Percentiles rank a stretch among this genome's conserved stretches.
Conservation (phyloP, 2,888 invertebrate species). For the Metopia argyrocephala region DNA sequence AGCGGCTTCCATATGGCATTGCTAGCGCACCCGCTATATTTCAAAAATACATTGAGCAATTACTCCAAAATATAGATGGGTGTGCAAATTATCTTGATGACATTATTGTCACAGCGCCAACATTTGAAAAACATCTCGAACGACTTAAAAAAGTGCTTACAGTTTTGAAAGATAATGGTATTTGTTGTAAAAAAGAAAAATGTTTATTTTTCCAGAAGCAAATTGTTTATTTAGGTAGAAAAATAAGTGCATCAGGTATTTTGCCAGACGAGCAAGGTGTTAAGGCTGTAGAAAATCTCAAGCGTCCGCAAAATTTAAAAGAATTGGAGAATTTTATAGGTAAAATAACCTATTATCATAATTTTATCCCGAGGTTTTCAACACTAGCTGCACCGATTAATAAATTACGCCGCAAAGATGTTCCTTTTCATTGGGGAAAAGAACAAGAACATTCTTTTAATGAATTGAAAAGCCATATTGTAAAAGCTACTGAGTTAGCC, state of each 20-base stretch:
- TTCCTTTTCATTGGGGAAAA: slow-evolving; percentile 31
- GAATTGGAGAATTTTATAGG: slow-evolving; percentile 22
- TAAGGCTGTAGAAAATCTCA: slow-evolving; percentile 33
- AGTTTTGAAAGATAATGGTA: slow-evolving; percentile 8
- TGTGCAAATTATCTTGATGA: slow-evolving; percentile 61
- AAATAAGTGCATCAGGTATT: slow-evolving; percentile 30
- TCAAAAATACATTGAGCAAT: slow-evolving; percentile 34
- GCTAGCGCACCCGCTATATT: slow-evolving; percentile 33
- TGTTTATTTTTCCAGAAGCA: neutral
- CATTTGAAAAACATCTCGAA: neutral
- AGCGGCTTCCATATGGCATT: slow-evolving; percentile 52
- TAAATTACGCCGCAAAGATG: neutral
- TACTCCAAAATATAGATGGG: slow-evolving; percentile 42
- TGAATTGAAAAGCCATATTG: neutral
- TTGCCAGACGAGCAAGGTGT: slow-evolving; percentile 49
- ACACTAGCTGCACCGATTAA: neutral
- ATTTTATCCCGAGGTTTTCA: slow-evolving; percentile 18
- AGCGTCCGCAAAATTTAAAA: slow-evolving; percentile 28
- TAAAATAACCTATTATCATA: slow-evolving; percentile 24
- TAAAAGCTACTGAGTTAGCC: neutral
- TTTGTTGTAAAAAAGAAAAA: slow-evolving; percentile 1
- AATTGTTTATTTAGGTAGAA: slow-evolving; percentile 44
- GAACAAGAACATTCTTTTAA: no score
- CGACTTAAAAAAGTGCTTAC: slow-evolving; percentile 8
- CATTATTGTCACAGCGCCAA: slow-evolving; percentile 46